Percentiles rank a stretch among this genome's conserved stretches.
phyloP scores from a whole-genome alignment of 2,888 invertebrate genomes.

The Endotricha flammealis region DNA sequence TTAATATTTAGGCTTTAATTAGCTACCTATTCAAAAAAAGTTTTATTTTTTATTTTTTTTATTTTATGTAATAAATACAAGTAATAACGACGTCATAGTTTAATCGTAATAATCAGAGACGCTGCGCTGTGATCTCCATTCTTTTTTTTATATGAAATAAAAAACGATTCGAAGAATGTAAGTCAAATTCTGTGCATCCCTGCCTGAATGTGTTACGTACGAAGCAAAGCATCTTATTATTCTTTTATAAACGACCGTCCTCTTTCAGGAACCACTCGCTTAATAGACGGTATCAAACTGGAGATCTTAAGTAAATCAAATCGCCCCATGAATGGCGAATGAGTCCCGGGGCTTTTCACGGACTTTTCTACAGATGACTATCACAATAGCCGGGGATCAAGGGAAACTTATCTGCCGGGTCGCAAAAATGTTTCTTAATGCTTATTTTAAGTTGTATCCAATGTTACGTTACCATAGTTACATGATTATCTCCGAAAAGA shows the following conservation, averaged over 20 bases:
- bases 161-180: too few species aligned
- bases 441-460: constrained; percentile 67
- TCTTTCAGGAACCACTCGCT: constrained; percentile 50
- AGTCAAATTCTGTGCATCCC: too few species aligned
- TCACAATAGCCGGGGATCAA: constrained; percentile 74
- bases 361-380: constrained; percentile 69
- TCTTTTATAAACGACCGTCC: constrained; percentile 52
- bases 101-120: too few species aligned
- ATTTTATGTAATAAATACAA: too few species aligned
- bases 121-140: too few species aligned
- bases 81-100: too few species aligned
- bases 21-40: too few species aligned
- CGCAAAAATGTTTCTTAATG: constrained; percentile 73
- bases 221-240: constrained; percentile 37
- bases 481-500: too few species aligned
- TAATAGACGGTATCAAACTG: constrained; percentile 71
- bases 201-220: constrained; percentile 15
- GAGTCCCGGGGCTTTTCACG: constrained; percentile 66
- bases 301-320: constrained; percentile 78
- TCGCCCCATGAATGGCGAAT: constrained; percentile 75
- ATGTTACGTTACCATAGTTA: constrained; percentile 66
- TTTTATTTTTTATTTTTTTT: too few species aligned
- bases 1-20: too few species aligned
- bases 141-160: too few species aligned
- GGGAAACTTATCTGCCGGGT: constrained; percentile 64